phyloP scores from a whole-genome alignment of 2,113 vertebrate genomes.

The Daphoenositta chrysoptera region DNA sequence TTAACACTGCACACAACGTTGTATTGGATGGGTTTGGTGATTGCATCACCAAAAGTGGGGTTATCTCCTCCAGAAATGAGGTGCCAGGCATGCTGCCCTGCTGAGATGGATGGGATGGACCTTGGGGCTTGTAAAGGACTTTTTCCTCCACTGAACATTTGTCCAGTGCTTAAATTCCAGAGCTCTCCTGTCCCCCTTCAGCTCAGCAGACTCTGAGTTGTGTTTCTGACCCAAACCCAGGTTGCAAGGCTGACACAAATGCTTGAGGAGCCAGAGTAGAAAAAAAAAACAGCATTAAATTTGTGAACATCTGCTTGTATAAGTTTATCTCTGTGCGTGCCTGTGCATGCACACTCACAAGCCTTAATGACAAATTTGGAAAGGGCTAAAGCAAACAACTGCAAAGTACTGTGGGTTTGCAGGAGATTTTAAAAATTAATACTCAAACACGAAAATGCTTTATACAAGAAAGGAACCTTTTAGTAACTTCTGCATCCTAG shows the following conservation, averaged over 20 bases:
- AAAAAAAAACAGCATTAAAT: not conserved
- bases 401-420: not conserved
- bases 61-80: not conserved
- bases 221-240: not conserved
- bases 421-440: constrained; percentile 64
- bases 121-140: not conserved
- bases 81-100: not conserved
- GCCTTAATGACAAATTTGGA: not conserved
- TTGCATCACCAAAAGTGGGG: not conserved
- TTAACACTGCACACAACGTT: not conserved
- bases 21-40: rapidly evolving
- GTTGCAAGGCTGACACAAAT: rapidly evolving
- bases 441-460: constrained; percentile 55
- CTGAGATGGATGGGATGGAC: not conserved
- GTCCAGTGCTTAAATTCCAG: not conserved
- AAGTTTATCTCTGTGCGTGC: not conserved
- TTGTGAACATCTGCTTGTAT: rapidly evolving
- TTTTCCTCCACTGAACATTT: not conserved
- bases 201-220: not conserved
- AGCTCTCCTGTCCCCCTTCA: not conserved
- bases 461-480: constrained; percentile 57
- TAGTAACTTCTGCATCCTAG: constrained; percentile 26
- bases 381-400: not conserved
- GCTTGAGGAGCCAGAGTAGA: not conserved
- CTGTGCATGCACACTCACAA: not conserved